Percentiles rank a stretch among this genome's conserved stretches.
phyloP scores from a whole-genome alignment of 2,113 vertebrate genomes.

The Illadopsis cleaveri region DNA sequence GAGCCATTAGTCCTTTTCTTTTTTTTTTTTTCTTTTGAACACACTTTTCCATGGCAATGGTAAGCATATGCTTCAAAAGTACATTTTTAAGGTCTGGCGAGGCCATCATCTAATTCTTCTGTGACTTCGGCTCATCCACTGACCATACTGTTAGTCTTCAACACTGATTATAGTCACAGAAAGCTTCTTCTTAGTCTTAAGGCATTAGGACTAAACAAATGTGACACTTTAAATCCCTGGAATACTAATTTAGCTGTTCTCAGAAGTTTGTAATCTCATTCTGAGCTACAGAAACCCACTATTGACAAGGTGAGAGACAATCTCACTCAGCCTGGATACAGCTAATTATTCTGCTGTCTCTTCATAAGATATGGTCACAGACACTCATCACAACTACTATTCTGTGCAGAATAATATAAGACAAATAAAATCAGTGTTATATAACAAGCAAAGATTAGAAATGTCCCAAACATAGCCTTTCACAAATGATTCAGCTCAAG shows the following conservation, averaged over 20 bases:
- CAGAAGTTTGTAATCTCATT: neutral
- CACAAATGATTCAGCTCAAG: neutral
- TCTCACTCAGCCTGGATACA: neutral
- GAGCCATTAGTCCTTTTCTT: neutral
- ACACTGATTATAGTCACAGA: neutral
- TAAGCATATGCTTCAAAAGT: neutral
- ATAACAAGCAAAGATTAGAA: neutral
- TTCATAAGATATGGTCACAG: neutral
- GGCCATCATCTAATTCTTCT: neutral
- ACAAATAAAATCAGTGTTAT: conserved; percentile 13
- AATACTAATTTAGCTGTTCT: neutral
- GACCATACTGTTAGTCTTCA: neutral
- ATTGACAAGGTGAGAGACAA: neutral
- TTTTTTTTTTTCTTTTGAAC: neutral
- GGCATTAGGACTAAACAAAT: neutral
- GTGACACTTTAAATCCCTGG: neutral
- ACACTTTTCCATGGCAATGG: neutral
- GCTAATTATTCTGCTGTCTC: neutral
- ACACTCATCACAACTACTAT: neutral
- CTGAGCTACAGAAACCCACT: neutral
- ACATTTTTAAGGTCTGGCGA: neutral
- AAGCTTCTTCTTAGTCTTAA: neutral
- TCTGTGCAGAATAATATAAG: neutral
- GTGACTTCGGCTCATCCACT: neutral
- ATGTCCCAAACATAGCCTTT: neutral